These are phyloP conservation scores for Salmo trutta DNA, from an alignment of 2,797 vertebrate species.

Conservation along the genomic window DNA sequence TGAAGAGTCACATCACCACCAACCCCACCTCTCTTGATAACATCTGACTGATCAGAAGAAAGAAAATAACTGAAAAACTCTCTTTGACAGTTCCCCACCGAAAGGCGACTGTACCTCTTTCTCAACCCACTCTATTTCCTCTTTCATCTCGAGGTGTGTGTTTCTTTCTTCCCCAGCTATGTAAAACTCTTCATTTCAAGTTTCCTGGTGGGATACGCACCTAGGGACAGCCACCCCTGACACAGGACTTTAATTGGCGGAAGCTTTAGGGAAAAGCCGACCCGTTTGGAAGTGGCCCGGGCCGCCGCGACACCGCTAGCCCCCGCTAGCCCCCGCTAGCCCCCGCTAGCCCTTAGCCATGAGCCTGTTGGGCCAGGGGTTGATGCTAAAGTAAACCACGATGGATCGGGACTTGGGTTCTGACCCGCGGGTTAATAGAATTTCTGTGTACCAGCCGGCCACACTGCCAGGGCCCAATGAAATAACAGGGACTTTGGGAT, in stretches of 20 bases:
- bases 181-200: too few relatives aligned
- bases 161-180: constrained; percentile 40
- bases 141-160: not conserved
- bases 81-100: not conserved
- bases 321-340: constrained; percentile 49
- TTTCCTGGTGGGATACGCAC: constrained; percentile 23
- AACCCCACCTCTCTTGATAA: not conserved
- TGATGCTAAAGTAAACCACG: constrained; percentile 58
- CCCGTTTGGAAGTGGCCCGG: not conserved
- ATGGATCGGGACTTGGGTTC: constrained; percentile 49
- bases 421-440: constrained; percentile 75
- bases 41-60: not conserved
- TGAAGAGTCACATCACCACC: not conserved
- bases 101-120: not conserved
- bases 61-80: not conserved
- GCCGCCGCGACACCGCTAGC: constrained; percentile 38
- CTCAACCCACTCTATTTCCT: not conserved
- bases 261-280: constrained; percentile 58
- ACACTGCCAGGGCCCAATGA: constrained; percentile 12
- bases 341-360: constrained; percentile 38
- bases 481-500: not conserved
- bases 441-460: constrained; percentile 59
- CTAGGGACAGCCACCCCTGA: constrained; percentile 4
- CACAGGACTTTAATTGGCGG: constrained; percentile 28
- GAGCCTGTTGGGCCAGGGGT: constrained; percentile 36